Evolutionary conservation across 2,113 vertebrate genomes (phyloP).

Genomic region (Apodemus sylvaticus): DNA sequence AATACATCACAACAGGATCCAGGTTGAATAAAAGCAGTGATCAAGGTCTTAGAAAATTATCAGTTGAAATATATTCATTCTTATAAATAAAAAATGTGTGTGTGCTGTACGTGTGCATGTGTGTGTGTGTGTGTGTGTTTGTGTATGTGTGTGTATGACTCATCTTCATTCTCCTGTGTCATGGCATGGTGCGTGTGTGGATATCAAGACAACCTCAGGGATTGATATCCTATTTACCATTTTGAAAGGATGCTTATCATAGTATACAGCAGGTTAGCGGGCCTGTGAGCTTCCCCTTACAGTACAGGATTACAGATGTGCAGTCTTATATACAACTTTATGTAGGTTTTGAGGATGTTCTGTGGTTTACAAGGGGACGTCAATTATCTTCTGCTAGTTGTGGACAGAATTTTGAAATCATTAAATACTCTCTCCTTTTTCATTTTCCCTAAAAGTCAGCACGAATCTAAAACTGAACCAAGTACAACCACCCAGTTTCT

Average conservation of each 20-base stretch:
- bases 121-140: neutral
- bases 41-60: constrained; percentile 30
- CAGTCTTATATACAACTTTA: too few species aligned
- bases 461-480: neutral
- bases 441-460: neutral
- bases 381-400: neutral
- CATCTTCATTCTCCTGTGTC: neutral
- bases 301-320: neutral
- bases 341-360: too few species aligned
- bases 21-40: neutral
- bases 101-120: neutral
- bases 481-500: neutral
- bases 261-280: neutral
- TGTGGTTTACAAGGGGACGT: neutral
- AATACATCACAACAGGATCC: neutral
- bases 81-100: neutral
- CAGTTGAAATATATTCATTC: neutral
- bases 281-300: neutral
- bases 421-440: neutral
- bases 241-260: neutral
- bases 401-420: neutral
- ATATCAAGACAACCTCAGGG: too few species aligned
- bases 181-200: neutral
- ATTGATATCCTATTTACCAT: too few species aligned
- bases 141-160: neutral